Evolutionary conservation across 2,888 invertebrate species (phyloP).

Genomic region (Unio delphinus): DNA sequence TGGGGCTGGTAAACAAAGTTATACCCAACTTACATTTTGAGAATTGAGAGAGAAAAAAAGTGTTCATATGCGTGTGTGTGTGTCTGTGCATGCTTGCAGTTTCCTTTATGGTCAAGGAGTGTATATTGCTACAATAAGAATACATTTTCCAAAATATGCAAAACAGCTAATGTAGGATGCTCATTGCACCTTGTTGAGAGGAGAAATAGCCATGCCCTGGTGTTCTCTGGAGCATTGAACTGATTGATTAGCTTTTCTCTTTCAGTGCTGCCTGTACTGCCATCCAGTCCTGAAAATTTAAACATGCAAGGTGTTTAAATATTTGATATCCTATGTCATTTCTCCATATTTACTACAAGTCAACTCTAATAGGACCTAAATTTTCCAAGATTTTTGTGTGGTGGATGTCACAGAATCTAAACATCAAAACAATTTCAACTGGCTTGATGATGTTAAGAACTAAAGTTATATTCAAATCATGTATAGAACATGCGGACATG

Average conservation of each 20-base stretch:
- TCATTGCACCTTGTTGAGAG: slow-evolving; percentile 83
- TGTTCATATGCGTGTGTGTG: too few species aligned
- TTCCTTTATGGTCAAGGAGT: not conserved
- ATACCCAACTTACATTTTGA: too few species aligned
- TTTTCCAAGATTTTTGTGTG: too few species aligned
- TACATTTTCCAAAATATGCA: not conserved
- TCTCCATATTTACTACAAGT: too few species aligned
- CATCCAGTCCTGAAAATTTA: slow-evolving; percentile 80
- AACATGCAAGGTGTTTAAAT: not conserved
- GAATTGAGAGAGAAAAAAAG: too few species aligned
- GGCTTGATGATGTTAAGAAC: too few species aligned
- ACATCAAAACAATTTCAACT: too few species aligned
- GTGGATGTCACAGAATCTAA: too few species aligned
- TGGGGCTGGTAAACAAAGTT: too few species aligned
- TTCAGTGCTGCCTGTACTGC: slow-evolving; percentile 93
- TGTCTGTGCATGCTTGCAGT: not conserved
- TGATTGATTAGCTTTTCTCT: slow-evolving; percentile 96
- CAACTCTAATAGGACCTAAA: too few species aligned
- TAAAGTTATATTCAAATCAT: too few species aligned
- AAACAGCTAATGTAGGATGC: not conserved
- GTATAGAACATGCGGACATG: too few species aligned
- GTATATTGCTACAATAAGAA: not conserved
- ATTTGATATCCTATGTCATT: not conserved
- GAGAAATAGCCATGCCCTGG: slow-evolving; percentile 89
- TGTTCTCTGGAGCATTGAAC: slow-evolving; percentile 85